A percentile compares a stretch with the other conserved stretches of the same genome.
Conservation (phyloP, 2,888 invertebrate genomes). For the Drosophila meridiana region DNA sequence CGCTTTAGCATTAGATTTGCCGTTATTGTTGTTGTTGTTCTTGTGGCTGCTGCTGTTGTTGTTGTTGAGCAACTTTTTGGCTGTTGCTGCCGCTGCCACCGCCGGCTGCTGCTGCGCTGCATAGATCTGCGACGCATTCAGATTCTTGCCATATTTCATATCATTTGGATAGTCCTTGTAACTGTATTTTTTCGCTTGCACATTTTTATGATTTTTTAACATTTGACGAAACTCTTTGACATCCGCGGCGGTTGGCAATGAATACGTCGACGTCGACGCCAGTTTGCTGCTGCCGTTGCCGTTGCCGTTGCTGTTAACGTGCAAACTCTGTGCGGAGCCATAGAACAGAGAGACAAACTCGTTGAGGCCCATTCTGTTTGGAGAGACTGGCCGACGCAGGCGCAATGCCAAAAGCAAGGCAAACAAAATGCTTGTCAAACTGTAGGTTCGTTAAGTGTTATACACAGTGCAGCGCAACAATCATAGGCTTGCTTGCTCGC, state of each 20-base stretch:
- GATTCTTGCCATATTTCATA: constrained; percentile 73
- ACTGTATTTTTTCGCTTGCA: constrained; percentile 78
- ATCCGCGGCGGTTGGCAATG: constrained; percentile 72
- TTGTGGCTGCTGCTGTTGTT: constrained; percentile 52
- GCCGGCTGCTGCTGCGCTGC: constrained; percentile 26
- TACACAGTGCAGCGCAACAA: constrained; percentile 38
- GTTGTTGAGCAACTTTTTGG: constrained; percentile 60
- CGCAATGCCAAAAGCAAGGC: constrained; percentile 36
- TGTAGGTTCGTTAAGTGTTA: constrained; percentile 52
- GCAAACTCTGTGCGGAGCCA: constrained; percentile 82
- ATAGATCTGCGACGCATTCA: constrained; percentile 50
- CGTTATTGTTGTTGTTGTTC: constrained; percentile 62
- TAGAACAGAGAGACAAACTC: constrained; percentile 85
- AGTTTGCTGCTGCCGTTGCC: constrained; percentile 54
- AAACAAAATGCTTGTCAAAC: constrained; percentile 54
- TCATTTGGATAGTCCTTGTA: constrained; percentile 81
- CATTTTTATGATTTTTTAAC: constrained; percentile 83
- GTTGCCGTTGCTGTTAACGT: constrained; percentile 36
- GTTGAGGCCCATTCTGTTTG: constrained; percentile 82
- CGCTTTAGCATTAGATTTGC: constrained; percentile 32
- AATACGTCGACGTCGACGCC: constrained; percentile 69
- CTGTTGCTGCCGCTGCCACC: constrained; percentile 19
- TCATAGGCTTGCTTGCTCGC: constrained; percentile 7
- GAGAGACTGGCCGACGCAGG: constrained; percentile 34
- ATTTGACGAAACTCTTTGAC: constrained; percentile 79